Conservation (phyloP, 2,797 vertebrate genomes). For the Benthosema pterotum region DNA sequence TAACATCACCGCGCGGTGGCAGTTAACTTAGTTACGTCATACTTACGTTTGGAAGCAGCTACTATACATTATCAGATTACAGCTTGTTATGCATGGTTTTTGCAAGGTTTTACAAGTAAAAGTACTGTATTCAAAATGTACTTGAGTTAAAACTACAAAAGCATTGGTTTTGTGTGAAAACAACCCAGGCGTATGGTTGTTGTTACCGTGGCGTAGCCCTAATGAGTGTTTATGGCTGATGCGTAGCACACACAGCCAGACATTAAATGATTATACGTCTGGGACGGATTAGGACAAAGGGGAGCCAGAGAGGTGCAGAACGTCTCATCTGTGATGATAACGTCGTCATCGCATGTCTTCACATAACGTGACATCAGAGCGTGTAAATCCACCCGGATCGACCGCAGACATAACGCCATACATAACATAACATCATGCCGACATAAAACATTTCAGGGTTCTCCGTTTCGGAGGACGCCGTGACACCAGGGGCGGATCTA, state of each 20-base stretch:
- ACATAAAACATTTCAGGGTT: slow-evolving; percentile 26
- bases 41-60: too few relatives aligned
- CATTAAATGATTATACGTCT: not conserved
- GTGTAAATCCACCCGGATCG: slow-evolving; percentile 28
- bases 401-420: slow-evolving; percentile 23
- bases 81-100: too few relatives aligned
- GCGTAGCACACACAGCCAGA: not conserved
- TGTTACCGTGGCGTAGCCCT: not conserved
- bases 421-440: not conserved
- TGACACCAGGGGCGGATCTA: too few relatives aligned
- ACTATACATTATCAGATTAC: too few relatives aligned
- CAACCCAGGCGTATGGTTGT: not conserved
- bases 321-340: slow-evolving; percentile 1
- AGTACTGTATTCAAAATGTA: too few relatives aligned
- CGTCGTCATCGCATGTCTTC: not conserved
- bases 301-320: not conserved
- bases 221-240: not conserved
- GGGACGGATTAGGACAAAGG: slow-evolving; percentile 8
- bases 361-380: slow-evolving; percentile 4
- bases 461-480: slow-evolving; percentile 21
- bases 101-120: too few relatives aligned
- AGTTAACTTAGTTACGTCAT: too few relatives aligned
- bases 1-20: too few relatives aligned
- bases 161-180: not conserved
- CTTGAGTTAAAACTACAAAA: too few relatives aligned